phyloP scores from a whole-genome alignment of 2,888 invertebrate species.

The Lasiommata megera region DNA sequence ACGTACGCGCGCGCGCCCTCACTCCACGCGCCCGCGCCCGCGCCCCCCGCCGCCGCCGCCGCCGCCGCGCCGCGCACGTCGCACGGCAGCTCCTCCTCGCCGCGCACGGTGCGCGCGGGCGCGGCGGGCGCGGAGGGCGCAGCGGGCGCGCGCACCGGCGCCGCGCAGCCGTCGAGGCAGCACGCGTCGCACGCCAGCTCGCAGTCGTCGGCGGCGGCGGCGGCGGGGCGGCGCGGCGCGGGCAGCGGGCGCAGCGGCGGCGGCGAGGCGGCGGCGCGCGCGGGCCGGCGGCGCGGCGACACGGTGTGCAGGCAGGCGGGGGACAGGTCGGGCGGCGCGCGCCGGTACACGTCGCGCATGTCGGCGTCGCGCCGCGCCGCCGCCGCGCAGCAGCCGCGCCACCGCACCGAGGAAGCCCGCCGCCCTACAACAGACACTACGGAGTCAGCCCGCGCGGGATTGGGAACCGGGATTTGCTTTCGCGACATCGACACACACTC shows the following conservation, averaged over 20 bases:
- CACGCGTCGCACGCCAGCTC: slow-evolving; percentile 81
- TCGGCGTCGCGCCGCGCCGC: slow-evolving; percentile 38
- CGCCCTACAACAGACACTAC: slow-evolving; percentile 37
- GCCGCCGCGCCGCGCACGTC: slow-evolving; percentile 46
- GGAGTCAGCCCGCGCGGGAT: not conserved
- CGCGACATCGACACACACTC: too few species aligned
- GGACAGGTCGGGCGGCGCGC: slow-evolving; percentile 60
- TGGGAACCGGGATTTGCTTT: not conserved
- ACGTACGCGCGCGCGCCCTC: slow-evolving; percentile 69
- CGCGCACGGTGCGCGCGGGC: slow-evolving; percentile 77
- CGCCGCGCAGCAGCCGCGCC: slow-evolving; percentile 42
- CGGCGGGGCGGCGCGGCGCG: slow-evolving; percentile 41
- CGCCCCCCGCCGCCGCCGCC: slow-evolving; percentile 37
- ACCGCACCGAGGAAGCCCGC: slow-evolving; percentile 42
- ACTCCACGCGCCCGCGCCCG: slow-evolving; percentile 32
- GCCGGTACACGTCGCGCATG: slow-evolving; percentile 83
- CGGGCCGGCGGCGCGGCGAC: slow-evolving; percentile 49
- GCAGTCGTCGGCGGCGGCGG: slow-evolving; percentile 63
- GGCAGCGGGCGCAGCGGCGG: slow-evolving; percentile 42
- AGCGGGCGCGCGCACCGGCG: slow-evolving; percentile 41
- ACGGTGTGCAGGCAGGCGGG: slow-evolving; percentile 76
- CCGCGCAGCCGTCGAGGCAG: slow-evolving; percentile 47
- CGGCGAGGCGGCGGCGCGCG: slow-evolving; percentile 47
- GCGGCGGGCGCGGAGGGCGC: slow-evolving; percentile 55
- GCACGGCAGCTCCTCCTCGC: slow-evolving; percentile 86